A percentile compares a stretch with the other conserved stretches of the same genome.
phyloP scores from a whole-genome alignment of 2,113 vertebrate species.

The Pelecanoides urinatrix region DNA sequence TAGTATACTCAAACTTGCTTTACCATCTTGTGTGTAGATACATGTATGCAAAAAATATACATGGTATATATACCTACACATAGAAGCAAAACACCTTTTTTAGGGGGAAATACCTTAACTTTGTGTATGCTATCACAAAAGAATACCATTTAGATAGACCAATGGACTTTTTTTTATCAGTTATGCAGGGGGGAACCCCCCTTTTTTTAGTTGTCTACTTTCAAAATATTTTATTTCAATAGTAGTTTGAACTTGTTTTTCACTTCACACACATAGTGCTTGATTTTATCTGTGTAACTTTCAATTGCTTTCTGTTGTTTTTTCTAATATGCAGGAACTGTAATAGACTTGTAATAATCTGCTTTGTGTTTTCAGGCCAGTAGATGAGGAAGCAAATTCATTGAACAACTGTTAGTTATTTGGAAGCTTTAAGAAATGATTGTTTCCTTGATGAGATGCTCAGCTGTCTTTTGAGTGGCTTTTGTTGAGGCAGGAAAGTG shows the following conservation, averaged over 20 bases:
- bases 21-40: not conserved
- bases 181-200: fast-evolving
- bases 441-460: not conserved
- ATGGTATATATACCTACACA: not conserved
- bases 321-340: not conserved
- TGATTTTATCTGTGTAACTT: not conserved
- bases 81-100: not conserved
- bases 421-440: not conserved
- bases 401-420: not conserved
- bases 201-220: not conserved
- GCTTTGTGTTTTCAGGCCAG: not conserved
- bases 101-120: not conserved
- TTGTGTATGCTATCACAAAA: not conserved
- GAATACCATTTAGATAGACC: not conserved
- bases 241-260: not conserved
- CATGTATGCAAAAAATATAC: not conserved
- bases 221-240: not conserved
- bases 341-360: not conserved
- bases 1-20: not conserved
- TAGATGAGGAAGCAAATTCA: not conserved
- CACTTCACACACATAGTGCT: not conserved
- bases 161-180: not conserved
- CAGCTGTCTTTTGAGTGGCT: not conserved
- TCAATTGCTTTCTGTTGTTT: not conserved
- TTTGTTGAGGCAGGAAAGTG: not conserved